Conservation (phyloP, 53 echinoderm and acorn worm species). For the Zoroaster sp. region DNA sequence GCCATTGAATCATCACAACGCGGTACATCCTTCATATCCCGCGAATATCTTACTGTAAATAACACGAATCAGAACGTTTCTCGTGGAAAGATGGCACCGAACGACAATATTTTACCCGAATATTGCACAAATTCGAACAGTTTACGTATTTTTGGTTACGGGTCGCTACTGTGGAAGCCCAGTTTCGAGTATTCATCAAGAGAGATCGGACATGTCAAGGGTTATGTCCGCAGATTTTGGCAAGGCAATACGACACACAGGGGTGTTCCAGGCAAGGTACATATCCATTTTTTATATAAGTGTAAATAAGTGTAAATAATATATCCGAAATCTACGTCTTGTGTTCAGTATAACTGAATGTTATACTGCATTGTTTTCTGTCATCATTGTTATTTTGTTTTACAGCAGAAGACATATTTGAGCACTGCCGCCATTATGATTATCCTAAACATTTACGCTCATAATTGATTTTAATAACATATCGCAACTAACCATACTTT, state of each 20-base stretch:
- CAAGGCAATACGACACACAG: conserved; percentile 91
- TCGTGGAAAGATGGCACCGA: conserved; percentile 16
- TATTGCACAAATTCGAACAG: conserved; percentile 3
- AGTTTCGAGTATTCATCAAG: conserved; percentile 79
- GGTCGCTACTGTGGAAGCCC: conserved; percentile 92
- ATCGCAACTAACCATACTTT: no score
- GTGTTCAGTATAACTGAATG: no score
- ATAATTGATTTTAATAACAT: no score
- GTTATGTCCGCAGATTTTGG: conserved; percentile 92
- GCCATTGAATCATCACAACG: neutral
- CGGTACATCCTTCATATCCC: neutral
- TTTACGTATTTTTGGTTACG: conserved; percentile 95
- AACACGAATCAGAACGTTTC: neutral
- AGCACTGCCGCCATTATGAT: no score
- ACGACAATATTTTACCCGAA: conserved; percentile 20
- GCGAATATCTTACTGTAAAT: neutral
- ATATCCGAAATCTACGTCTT: no score
- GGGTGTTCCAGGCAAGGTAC: conserved; percentile 84
- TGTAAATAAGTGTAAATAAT: no score
- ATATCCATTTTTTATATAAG: no score
- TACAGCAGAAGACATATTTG: no score
- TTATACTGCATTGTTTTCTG: no score
- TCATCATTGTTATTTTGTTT: no score
- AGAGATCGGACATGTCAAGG: conserved; percentile 78
- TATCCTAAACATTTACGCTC: no score